Conservation (phyloP, 2,888 invertebrate genomes). For the Monopis laevigella region DNA sequence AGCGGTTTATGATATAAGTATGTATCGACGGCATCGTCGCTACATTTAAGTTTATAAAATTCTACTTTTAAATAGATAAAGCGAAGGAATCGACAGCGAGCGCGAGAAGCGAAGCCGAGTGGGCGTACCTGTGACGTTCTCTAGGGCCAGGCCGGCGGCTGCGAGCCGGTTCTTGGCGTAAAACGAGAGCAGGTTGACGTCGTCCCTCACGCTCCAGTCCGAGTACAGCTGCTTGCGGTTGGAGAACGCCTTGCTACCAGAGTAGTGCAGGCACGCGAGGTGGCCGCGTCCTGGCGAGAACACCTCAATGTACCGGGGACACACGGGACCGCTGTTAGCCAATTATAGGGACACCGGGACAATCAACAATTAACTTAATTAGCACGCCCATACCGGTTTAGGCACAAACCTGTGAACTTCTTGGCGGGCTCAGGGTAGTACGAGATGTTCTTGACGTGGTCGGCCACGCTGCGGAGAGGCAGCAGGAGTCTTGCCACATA, state of each 20-base stretch:
- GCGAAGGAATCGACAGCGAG: constrained; percentile 36
- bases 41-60: constrained; percentile 18
- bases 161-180: constrained; percentile 84
- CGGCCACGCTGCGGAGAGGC: constrained; percentile 70
- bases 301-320: constrained; percentile 50
- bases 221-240: constrained; percentile 77
- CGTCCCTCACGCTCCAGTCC: constrained; percentile 82
- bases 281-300: constrained; percentile 78
- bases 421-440: constrained; percentile 76
- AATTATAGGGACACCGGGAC: constrained; percentile 1
- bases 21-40: constrained; percentile 25
- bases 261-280: constrained; percentile 85
- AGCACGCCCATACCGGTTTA: too few relatives aligned
- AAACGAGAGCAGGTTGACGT: constrained; percentile 87
- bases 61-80: constrained; percentile 42
- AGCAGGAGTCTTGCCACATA: constrained; percentile 76
- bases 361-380: too few relatives aligned
- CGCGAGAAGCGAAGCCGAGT: constrained; percentile 48
- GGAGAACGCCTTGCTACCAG: constrained; percentile 81
- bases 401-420: constrained; percentile 71
- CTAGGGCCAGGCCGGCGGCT: constrained; percentile 63
- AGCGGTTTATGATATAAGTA: constrained; percentile 19
- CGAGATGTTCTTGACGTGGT: constrained; percentile 69
- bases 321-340: constrained; percentile 32
- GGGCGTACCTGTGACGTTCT: constrained; percentile 59